A percentile compares a stretch with the other conserved stretches of the same genome.
These are phyloP conservation scores for Megaceryle maxima DNA, from an alignment of 2,113 vertebrate genomes.

Conservation along the genomic window DNA sequence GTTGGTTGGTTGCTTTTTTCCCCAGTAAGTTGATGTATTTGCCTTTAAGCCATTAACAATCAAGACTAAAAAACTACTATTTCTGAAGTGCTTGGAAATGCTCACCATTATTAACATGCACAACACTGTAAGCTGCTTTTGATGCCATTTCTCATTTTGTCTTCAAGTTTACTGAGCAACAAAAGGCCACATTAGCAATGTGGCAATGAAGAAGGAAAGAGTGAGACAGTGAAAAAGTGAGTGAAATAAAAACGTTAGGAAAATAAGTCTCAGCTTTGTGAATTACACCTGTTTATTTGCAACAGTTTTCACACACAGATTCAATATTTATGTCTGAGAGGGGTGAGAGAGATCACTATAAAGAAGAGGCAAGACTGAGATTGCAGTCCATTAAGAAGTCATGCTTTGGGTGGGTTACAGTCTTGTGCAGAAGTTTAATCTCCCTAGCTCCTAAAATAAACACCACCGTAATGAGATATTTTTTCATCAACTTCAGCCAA, in stretches of 20 bases:
- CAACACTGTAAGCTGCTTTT: neutral
- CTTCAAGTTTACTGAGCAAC: neutral
- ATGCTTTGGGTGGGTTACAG: neutral
- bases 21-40: neutral
- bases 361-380: neutral
- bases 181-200: constrained; percentile 30
- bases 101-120: constrained; percentile 3
- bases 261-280: neutral
- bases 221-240: neutral
- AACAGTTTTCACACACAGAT: neutral
- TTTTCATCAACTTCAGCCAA: neutral
- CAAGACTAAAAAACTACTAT: constrained; percentile 5
- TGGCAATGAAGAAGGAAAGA: neutral
- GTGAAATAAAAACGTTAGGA: neutral
- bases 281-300: neutral
- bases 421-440: neutral
- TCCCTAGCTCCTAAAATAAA: neutral
- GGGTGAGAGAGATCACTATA: neutral
- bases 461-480: neutral
- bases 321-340: neutral
- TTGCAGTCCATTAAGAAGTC: neutral
- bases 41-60: constrained; percentile 39
- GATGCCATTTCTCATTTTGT: constrained; percentile 34
- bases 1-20: neutral
- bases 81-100: constrained; percentile 31